Conservation (phyloP, 2,113 vertebrate genomes). For the Garra rufa region DNA sequence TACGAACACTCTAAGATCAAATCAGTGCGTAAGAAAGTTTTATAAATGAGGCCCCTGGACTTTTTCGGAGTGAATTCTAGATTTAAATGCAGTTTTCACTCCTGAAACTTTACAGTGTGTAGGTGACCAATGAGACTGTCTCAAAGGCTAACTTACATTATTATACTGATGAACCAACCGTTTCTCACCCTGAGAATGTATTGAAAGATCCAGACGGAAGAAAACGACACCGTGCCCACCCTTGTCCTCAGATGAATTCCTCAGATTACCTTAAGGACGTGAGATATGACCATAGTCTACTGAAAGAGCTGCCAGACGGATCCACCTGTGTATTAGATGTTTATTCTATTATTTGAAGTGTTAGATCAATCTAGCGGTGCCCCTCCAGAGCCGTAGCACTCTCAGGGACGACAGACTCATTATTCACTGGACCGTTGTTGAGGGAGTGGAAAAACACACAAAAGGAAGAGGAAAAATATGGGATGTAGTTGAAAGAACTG, state of each 20-base stretch:
- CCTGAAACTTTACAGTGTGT: not conserved
- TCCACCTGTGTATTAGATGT: conserved; percentile 74
- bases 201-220: conserved; percentile 29
- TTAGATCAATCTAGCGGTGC: conserved; percentile 85
- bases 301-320: conserved; percentile 18
- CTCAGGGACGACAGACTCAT: conserved; percentile 71
- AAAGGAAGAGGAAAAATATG: conserved; percentile 56
- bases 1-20: too few species aligned
- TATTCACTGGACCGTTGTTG: conserved; percentile 71
- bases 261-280: conserved; percentile 70
- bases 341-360: conserved; percentile 87
- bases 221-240: conserved; percentile 31
- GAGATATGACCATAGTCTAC: conserved; percentile 74
- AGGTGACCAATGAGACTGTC: not conserved
- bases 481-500: conserved; percentile 76
- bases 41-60: too few species aligned
- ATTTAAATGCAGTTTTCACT: not conserved
- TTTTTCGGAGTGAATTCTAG: not conserved
- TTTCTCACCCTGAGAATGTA: not conserved
- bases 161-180: not conserved
- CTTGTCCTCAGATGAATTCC: conserved; percentile 24
- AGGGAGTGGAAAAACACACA: conserved; percentile 65
- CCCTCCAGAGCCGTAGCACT: conserved; percentile 78
- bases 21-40: too few species aligned
- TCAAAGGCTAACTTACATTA: not conserved